Base-by-base conservation (phyloP, 2,797 vertebrate species). In the Trematomus bernacchii region DNA sequence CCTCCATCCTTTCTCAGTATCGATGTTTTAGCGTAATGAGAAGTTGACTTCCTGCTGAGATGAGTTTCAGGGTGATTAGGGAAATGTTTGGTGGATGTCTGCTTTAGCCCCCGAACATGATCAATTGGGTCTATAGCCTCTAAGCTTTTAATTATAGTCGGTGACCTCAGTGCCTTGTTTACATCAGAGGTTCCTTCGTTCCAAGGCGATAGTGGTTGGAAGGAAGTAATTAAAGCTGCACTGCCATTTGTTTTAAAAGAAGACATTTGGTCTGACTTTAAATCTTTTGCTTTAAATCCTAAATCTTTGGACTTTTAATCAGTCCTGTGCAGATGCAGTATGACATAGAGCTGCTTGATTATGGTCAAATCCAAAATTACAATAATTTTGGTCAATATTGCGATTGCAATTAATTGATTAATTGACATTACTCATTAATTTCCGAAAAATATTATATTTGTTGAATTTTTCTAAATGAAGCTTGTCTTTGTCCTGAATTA, bases 101-200 rank as follows among this genome's bases (percentile, higher is more conserved):
- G 70, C 58, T 46, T 71, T 15, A 33, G 55, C 54, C 7, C 1
- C 47, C 21, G 48, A 46, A 75, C 58, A 15, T 13, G 59, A 81
- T 87, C 83, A 65, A 75, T 89, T 48, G 54, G 67, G 67, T 82
- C 71, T 63, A 66, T 74, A 14, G n/a, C 75, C 78, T 76, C 76
- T 63, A 87, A 82, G 73, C 66, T 63, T 81, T 85, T 88, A 86
- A 90, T 92, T 82, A 90, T 12, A 10, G 51, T 40, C 11, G 6
- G 27, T 70, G 76, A 86, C 73, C 75, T 77, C 48, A 0, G 61
- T 4, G 53, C 47, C 70, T 66, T 67, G 55, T 84, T 89, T 73
- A 65, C 66, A 12, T 72, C 62, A 2, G 67, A 42, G 54, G 1
- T 16, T 12, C 15, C 40, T 51, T 68, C 15, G 44, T 3, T 57